Percentiles rank a stretch among this genome's conserved stretches.
Evolutionary conservation across 2,797 vertebrate genomes (phyloP).

Genomic region (Valencia hispanica): DNA sequence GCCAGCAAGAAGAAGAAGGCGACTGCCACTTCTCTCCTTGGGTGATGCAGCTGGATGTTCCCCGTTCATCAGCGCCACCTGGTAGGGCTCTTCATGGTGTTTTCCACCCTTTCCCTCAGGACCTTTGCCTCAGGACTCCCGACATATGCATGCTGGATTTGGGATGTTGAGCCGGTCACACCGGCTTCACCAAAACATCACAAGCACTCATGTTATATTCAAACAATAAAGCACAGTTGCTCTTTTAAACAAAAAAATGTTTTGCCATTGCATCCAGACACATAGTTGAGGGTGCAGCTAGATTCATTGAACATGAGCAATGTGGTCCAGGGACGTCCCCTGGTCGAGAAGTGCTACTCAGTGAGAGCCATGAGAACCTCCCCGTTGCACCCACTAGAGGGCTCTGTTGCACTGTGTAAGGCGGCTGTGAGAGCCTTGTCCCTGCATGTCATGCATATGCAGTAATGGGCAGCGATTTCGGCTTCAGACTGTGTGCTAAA

Average conservation of each 20-base stretch:
- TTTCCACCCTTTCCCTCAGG: too few relatives aligned
- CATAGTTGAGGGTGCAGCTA: not conserved
- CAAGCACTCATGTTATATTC: not conserved
- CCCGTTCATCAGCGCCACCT: not conserved
- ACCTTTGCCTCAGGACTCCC: too few relatives aligned
- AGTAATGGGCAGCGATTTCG: not conserved
- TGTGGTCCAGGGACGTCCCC: not conserved
- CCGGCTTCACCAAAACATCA: not conserved
- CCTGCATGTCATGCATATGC: not conserved
- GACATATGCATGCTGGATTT: not conserved
- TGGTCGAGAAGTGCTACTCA: too few relatives aligned
- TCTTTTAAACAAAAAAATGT: not conserved
- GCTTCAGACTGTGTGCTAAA: not conserved
- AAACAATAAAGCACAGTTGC: not conserved
- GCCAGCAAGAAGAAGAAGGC: not conserved
- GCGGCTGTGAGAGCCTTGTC: accelerated
- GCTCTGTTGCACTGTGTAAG: not conserved
- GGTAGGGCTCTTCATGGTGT: too few relatives aligned
- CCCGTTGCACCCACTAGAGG: too few relatives aligned
- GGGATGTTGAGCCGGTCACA: not conserved
- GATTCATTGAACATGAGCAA: not conserved
- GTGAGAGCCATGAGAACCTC: too few relatives aligned
- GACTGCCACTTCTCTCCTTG: not conserved
- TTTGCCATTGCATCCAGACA: not conserved
- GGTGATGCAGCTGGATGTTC: not conserved